These are phyloP conservation scores for Epinotia demarniana DNA, from an alignment of 2,888 invertebrate species.

Conservation along the genomic window DNA sequence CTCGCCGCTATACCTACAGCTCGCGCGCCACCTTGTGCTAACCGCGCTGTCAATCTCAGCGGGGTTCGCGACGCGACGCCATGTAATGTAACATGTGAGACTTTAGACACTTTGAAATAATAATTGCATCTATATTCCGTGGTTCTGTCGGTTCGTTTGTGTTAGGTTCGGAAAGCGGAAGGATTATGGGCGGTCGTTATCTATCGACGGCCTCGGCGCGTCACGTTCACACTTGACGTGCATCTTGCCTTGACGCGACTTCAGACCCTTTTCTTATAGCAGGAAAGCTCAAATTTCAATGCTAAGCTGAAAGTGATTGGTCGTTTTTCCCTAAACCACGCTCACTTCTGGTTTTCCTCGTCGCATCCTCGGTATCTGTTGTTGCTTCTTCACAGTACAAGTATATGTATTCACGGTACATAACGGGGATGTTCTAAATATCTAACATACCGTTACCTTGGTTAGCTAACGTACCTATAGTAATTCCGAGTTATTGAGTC, in stretches of 20 bases:
- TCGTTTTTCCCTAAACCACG: conserved; percentile 6
- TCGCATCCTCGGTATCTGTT: conserved; percentile 37
- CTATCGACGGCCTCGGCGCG: conserved; percentile 35
- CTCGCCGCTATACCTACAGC: too few species aligned
- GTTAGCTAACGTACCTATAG: too few species aligned
- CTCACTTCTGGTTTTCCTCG: conserved; percentile 40
- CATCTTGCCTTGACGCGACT: neutral
- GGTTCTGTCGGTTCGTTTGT: conserved; percentile 5
- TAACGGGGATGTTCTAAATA: neutral
- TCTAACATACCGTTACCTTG: neutral
- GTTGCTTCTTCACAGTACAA: conserved; percentile 18
- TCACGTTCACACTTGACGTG: conserved; percentile 27
- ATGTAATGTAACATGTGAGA: too few species aligned
- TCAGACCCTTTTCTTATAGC: neutral
- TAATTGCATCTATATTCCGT: conserved; percentile 21
- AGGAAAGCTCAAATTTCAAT: neutral
- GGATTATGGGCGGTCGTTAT: conserved; percentile 36
- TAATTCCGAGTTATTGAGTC: neutral
- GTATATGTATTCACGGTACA: neutral
- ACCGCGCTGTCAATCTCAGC: too few species aligned
- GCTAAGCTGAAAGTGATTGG: neutral
- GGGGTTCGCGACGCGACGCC: neutral
- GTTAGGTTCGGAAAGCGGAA: conserved; percentile 30
- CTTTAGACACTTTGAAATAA: conserved; percentile 8
- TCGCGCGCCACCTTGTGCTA: too few species aligned